Base-by-base conservation (phyloP, 2,113 vertebrate genomes). In the Rafetus swinhoei region DNA sequence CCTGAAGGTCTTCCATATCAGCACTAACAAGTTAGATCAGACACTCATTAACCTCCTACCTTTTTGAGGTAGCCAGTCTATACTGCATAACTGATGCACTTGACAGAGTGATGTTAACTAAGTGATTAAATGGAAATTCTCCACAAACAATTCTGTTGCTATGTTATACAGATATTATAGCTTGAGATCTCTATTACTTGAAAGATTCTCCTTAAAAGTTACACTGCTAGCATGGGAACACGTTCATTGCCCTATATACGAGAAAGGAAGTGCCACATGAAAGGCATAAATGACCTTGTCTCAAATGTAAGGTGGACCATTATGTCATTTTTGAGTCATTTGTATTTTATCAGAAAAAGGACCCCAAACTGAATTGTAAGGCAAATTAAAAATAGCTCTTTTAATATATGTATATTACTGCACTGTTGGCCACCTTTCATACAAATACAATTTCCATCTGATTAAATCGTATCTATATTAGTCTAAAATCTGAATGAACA, bases 401-500 rank as follows among this genome's bases (percentile, higher is more conserved):
- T 22, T 91, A 69, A 92, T 84, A 50, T 81, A 90, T 84, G 35
- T 72, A 59, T 90, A 25, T 32, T 55, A 56, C 24, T 89, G 74
- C 57, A 45, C 53, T 92, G 9, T 45, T 84, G 86, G 55, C 59
- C 74, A 92, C 76, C 69, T 96, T 94, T 96, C 87, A 74, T 95
- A 60, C 22, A 95, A 96, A 90, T 86, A 88, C 65, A 76, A 79
- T 76, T 76, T 93, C n/a, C 29, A n/a, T 80, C 25, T 50, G 21
- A 95, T 92, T 96, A 94, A 93, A 93, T 86, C 53, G 86, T 79
- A 82, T 83, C 83, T 32, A 79, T 5, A 24, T 81, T 85, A 25
- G 18, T 90, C 54, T 91, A 93, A 93, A 95, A 94, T 90, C 15
- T 86, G 55, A 86, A 92, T 69, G 74, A 85, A 86, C 59, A 94